phyloP scores from a whole-genome alignment of 2,797 vertebrate species.

The Peromyscus attwateri region DNA sequence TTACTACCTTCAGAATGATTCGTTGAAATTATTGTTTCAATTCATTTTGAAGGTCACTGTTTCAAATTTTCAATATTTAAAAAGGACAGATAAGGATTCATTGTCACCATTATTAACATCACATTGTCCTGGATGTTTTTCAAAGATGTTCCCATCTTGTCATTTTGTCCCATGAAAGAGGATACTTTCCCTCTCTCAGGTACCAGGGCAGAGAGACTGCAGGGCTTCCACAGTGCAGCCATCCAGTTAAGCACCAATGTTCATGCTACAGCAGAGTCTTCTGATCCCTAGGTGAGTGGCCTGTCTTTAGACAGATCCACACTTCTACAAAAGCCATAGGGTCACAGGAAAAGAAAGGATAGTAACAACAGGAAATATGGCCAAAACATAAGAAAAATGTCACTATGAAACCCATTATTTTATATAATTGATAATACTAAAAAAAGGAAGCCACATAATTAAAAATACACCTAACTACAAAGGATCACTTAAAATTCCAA shows the following conservation, averaged over 20 bases:
- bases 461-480: neutral
- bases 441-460: constrained; percentile 7
- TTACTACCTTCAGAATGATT: neutral
- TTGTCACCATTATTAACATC: constrained; percentile 11
- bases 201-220: neutral
- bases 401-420: neutral
- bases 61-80: constrained; percentile 57
- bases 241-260: neutral
- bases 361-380: neutral
- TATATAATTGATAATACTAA: neutral
- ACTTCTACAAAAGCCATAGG: constrained; percentile 4
- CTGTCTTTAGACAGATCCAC: neutral
- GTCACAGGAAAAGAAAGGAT: too few species aligned
- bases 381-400: neutral
- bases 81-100: constrained; percentile 17
- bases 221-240: neutral
- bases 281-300: neutral
- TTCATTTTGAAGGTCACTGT: constrained; percentile 24
- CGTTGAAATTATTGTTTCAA: constrained; percentile 29
- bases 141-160: constrained; percentile 8
- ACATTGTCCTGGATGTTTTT: neutral
- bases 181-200: neutral
- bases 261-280: neutral
- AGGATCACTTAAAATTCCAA: constrained; percentile 12
- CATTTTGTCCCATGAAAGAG: constrained; percentile 9